phyloP scores from a whole-genome alignment of 2,797 vertebrate genomes.

The Mus spretus region DNA sequence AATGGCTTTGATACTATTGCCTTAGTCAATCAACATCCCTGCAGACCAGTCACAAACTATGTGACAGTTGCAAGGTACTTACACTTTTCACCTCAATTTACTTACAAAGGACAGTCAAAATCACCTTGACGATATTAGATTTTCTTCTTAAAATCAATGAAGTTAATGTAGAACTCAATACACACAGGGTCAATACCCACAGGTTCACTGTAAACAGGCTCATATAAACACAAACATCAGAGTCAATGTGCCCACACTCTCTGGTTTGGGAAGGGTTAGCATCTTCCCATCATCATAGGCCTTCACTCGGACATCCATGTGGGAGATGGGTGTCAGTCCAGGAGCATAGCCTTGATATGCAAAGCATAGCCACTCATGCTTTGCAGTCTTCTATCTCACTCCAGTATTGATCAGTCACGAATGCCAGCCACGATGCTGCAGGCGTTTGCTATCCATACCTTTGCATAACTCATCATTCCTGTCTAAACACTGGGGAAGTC shows the following conservation, averaged over 20 bases:
- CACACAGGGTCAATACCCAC: neutral
- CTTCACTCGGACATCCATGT: neutral
- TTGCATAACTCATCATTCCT: neutral
- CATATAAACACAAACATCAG: neutral
- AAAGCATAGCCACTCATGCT: neutral
- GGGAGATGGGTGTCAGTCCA: neutral
- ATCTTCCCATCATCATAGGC: neutral
- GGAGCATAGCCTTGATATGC: neutral
- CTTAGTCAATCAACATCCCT: neutral
- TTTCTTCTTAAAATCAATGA: neutral
- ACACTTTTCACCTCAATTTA: neutral
- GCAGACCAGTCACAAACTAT: neutral
- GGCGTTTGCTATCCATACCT: rapidly evolving
- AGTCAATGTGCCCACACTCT: neutral
- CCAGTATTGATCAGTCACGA: neutral
- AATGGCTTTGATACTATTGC: neutral
- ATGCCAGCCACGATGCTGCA: neutral
- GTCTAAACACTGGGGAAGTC: neutral
- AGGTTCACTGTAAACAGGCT: neutral
- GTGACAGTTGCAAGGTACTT: neutral
- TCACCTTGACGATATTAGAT: neutral
- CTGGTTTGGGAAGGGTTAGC: neutral
- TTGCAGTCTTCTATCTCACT: neutral
- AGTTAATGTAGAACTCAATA: neutral
- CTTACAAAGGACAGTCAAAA: neutral